A percentile compares a stretch with the other conserved stretches of the same genome.
Evolutionary conservation across 2,797 vertebrate species (phyloP).

Genomic region (Alcedo atthis): DNA sequence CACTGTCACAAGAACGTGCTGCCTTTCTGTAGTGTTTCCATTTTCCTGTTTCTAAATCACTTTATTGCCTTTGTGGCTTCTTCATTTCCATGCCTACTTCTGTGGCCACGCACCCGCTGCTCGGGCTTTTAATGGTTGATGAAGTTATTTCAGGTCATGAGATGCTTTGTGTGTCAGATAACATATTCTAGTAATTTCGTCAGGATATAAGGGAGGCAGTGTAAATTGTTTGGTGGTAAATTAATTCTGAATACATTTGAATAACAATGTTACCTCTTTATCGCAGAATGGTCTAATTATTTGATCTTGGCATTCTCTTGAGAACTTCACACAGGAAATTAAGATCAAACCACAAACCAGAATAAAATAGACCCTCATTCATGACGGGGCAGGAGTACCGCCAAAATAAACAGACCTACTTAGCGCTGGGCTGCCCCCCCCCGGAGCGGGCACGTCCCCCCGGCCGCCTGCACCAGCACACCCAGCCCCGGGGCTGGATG

Average conservation of each 20-base stretch:
- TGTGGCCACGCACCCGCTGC: not conserved
- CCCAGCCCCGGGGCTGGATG: rapidly evolving
- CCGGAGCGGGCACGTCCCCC: not conserved
- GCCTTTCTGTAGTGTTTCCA: not conserved
- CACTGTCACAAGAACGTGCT: no score
- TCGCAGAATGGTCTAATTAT: constrained; percentile 45
- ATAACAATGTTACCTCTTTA: constrained; percentile 64
- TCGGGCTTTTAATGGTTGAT: not conserved
- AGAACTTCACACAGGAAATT: constrained; percentile 30
- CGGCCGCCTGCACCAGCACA: not conserved
- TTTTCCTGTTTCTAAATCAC: not conserved
- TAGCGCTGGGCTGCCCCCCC: not conserved
- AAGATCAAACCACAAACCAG: constrained; percentile 30
- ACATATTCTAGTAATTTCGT: constrained; percentile 45
- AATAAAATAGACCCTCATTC: not conserved
- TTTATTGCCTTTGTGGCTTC: not conserved
- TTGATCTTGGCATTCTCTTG: constrained; percentile 58
- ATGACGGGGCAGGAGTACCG: not conserved
- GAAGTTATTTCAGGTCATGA: constrained; percentile 37
- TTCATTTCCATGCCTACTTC: not conserved
- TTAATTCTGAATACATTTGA: constrained; percentile 61
- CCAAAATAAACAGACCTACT: not conserved
- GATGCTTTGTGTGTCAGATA: constrained; percentile 28
- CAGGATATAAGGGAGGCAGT: not conserved
- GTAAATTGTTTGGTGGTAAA: constrained; percentile 45